Evolutionary conservation across 2,888 invertebrate genomes (phyloP), one percentile per base, ranked within the genome.

Genomic region (Leptothorax acervorum): DNA sequence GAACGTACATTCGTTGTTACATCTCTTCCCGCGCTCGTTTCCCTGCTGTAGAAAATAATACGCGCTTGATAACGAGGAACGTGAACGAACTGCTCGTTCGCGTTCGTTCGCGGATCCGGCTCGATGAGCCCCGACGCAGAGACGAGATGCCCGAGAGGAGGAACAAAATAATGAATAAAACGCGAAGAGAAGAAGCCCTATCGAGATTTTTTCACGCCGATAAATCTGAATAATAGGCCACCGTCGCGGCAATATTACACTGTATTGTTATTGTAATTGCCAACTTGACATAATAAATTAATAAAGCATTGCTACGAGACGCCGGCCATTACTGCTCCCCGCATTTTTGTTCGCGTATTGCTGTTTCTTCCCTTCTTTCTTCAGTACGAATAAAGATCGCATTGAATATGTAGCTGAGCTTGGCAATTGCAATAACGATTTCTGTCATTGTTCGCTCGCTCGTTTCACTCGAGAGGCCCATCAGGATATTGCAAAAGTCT

Each of bases 241-340:
- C 45, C 53, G 48, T n/a, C 48, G 57, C 66, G 51, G 63, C 39
- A 51, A 86, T 87, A 89, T 90, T 65, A 66, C 86, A 87, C 84
- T 90, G 87, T 90, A 92, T 86, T 90, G 90, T 90, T 92, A 92
- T 88, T 92, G 92, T 92, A 92, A 92, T 92, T 92, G 91, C 90
- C 92, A 92, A 92, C 89, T 91, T 91, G 88, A 91, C 85, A 90
- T 91, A 92, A 92, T 92, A 92, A 92, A 92, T 83, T 91, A 92
- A 92, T 92, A 92, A 92, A 92, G 84, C 87, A 90, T 89, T 87
- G 89, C 74, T 71, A 66, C 73, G 57, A 84, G 35, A 60, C 57
- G 60, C 6, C 51, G 55, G 23, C 15, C 39, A n/a, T 45, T 76
- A 28, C 4, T 42, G 31, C 55, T 78, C n/a, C 31, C 68, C n/a